phyloP scores from a whole-genome alignment of 2,888 invertebrate genomes.

The Boloria selene region DNA sequence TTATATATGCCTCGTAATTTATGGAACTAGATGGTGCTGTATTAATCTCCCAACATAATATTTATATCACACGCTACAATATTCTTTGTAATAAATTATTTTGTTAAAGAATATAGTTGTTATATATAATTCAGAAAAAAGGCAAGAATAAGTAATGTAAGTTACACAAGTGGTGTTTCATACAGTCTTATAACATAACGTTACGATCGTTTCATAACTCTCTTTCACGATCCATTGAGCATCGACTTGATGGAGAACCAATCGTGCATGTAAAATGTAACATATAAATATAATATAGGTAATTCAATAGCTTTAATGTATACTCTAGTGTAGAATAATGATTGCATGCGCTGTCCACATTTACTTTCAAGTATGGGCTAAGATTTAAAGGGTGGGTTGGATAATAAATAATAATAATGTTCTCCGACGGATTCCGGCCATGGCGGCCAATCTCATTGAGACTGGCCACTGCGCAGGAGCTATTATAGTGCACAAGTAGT shows the following conservation, averaged over 20 bases:
- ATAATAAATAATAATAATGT: too few species aligned
- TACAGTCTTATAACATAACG: constrained; percentile 14
- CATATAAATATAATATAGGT: constrained; percentile 26
- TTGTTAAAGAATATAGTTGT: not conserved
- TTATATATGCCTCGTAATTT: too few species aligned
- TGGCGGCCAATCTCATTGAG: too few species aligned
- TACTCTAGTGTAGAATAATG: constrained; percentile 1
- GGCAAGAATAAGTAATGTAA: not conserved
- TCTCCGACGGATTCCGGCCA: too few species aligned
- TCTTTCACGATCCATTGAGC: constrained; percentile 33
- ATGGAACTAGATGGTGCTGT: too few species aligned
- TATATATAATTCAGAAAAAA: not conserved
- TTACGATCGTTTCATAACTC: constrained; percentile 32
- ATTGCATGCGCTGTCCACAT: constrained; percentile 5
- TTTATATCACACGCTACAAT: too few species aligned
- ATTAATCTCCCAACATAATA: too few species aligned
- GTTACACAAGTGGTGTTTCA: constrained; percentile 14
- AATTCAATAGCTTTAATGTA: constrained; percentile 18
- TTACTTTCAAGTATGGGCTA: not conserved
- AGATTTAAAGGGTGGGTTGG: too few species aligned
- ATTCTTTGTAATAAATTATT: too few species aligned
- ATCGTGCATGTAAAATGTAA: constrained; percentile 43
- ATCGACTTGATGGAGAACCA: constrained; percentile 26
- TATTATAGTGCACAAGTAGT: too few species aligned
- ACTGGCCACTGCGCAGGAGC: too few species aligned